Evolutionary conservation across 2,888 invertebrate genomes (phyloP).

Genomic region (Lithodes maja): DNA sequence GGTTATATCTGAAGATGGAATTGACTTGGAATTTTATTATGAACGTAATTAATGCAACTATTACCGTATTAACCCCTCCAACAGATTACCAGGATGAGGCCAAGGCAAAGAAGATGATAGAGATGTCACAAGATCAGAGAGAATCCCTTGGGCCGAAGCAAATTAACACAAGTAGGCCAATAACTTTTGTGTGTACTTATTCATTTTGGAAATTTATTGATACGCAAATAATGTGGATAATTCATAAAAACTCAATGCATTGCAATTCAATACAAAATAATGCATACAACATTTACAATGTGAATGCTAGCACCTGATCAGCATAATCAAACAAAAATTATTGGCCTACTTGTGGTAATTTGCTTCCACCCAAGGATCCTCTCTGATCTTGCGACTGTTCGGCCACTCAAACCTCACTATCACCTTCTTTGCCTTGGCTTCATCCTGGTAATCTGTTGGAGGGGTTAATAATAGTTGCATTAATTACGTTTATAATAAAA

Average conservation of each 20-base stretch:
- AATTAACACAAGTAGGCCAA: conserved; percentile 55
- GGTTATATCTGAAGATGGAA: too few relatives aligned
- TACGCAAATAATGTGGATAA: too few relatives aligned
- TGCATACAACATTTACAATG: too few relatives aligned
- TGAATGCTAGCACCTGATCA: too few relatives aligned
- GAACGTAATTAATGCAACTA: too few relatives aligned
- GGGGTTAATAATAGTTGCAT: too few relatives aligned
- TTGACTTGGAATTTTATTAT: too few relatives aligned
- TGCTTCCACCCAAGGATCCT: conserved; percentile 85
- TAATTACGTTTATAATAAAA: too few relatives aligned
- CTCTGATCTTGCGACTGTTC: conserved; percentile 83
- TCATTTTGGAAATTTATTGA: too few relatives aligned
- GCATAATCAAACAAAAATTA: not conserved
- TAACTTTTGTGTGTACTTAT: not conserved
- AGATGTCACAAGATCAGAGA: conserved; percentile 85
- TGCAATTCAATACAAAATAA: too few relatives aligned
- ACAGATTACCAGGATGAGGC: conserved; percentile 65
- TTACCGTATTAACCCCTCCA: not conserved
- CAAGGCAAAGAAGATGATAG: conserved; percentile 78
- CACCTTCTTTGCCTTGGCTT: conserved; percentile 74
- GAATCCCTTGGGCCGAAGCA: conserved; percentile 83
- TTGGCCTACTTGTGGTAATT: conserved; percentile 55
- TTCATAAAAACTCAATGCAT: too few relatives aligned
- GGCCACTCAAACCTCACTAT: conserved; percentile 88
- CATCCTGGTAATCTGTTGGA: conserved; percentile 57